These are phyloP conservation scores for Darevskia nairensis DNA, from an alignment of 2,797 vertebrate genomes.

Conservation along the genomic window DNA sequence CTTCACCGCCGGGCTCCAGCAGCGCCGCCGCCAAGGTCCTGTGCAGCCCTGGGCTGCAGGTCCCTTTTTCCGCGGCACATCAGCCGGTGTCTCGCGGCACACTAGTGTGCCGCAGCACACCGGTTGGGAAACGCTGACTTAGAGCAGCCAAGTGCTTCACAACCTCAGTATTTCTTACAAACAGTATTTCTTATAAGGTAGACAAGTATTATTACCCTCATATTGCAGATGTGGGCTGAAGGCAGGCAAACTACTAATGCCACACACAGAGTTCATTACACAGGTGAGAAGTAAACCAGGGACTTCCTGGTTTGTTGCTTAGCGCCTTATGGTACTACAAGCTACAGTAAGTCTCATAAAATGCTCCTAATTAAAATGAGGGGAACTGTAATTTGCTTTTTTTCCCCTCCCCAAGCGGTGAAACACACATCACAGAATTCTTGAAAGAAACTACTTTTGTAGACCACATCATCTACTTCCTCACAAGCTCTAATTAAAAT, in stretches of 20 bases:
- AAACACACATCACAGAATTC: neutral
- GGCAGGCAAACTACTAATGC: no score
- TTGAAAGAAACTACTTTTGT: neutral
- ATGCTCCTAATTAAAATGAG: neutral
- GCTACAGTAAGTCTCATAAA: neutral
- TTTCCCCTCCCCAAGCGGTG: no score
- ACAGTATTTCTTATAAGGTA: neutral
- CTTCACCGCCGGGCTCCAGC: no score
- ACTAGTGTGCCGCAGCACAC: no score
- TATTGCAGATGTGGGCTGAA: neutral
- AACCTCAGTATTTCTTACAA: neutral
- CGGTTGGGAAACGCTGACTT: neutral
- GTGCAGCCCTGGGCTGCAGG: no score
- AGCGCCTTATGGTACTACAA: neutral
- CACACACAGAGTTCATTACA: neutral
- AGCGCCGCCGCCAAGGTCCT: no score
- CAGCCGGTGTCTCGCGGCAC: no score
- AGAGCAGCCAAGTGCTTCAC: neutral
- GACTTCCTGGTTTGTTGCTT: neutral
- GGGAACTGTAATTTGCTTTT: neutral
- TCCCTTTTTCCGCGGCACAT: no score
- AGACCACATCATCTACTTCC: neutral
- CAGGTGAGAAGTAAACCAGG: neutral
- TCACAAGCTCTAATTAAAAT: neutral
- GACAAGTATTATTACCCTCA: neutral